Evolutionary conservation across 1,140 invertebrate genomes (phyloP), one percentile per base, ranked within the genome.

Genomic region (Schmidtea mediterranea): DNA sequence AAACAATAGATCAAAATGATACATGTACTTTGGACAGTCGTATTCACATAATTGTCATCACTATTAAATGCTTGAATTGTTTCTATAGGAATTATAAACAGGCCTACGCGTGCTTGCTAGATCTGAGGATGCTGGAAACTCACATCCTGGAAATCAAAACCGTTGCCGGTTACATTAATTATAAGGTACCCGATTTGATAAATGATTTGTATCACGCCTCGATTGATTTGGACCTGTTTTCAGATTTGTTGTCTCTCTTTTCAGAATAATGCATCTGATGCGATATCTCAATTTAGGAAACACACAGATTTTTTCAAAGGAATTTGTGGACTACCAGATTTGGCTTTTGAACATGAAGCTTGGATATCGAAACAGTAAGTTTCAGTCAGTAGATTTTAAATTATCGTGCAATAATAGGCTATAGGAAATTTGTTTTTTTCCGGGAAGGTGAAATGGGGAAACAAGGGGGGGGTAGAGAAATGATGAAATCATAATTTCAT

Each of bases 301-400:
- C 83, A 90, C 59, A 77, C 83, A 52, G 82, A 92, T 53, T 76
- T 74, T 55, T 94, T 86, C 62, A 80, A 78, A 59, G 71, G 68
- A 22, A 72, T 75, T 59, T 72, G 75, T 48, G 71, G 71, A 52
- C 60, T 82, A 16, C 73, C 75, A 50, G 80, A 90, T 52, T 66
- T 94, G 23, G 69, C 77, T 2, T 68, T 94, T 71, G 87, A 95
- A 62, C 84, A 94, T 65, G 75, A 81, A 69, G 82, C 82, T 2
- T 95, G 87, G 86, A 74, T 95, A 61, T 78, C 82, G n/a, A 79
- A 79, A 70, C 87, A 94, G 73, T 90, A 70, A 71, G 71, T 66
- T 38, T 46, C n/a, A 53, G 13, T 38, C 48, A 10, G 48, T 26
- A 26, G 43, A 46, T 51, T 50, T 39, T 48, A 47, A 10, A 13